Evolutionary conservation across 2,797 vertebrate genomes (phyloP).

Genomic region (Hybognathus amarus): DNA sequence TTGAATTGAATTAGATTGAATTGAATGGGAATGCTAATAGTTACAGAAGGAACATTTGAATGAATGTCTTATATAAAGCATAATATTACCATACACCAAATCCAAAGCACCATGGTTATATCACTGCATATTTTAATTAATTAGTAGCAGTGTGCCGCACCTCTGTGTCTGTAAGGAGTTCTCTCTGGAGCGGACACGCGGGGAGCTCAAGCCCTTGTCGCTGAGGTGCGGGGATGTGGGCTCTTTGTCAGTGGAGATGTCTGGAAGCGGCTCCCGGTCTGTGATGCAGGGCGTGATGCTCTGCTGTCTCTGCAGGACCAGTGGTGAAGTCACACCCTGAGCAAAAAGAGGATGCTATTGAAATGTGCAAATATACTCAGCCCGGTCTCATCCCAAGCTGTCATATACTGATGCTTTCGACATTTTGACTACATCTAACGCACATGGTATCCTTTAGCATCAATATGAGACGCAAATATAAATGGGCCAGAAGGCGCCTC

Average conservation of each 20-base stretch:
- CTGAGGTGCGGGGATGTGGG: slow-evolving; percentile 67
- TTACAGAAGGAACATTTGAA: not conserved
- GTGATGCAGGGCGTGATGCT: slow-evolving; percentile 77
- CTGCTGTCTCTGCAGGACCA: slow-evolving; percentile 69
- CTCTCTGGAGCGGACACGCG: slow-evolving; percentile 44
- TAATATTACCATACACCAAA: not conserved
- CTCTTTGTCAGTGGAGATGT: slow-evolving; percentile 71
- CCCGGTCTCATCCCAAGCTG: no score
- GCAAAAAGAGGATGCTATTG: not conserved
- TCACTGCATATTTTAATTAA: not conserved
- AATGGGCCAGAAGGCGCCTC: no score
- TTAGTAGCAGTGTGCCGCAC: slow-evolving; percentile 21
- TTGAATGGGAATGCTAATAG: not conserved
- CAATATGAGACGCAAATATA: no score
- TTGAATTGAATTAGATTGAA: no score
- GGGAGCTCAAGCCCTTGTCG: slow-evolving; percentile 68
- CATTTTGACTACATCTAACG: no score
- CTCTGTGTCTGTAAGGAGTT: slow-evolving; percentile 68
- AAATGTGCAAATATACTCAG: not conserved
- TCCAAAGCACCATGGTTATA: not conserved
- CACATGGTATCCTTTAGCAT: no score
- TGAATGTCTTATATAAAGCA: not conserved
- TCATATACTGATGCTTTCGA: no score
- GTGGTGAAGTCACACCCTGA: slow-evolving; percentile 72
- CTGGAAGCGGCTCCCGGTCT: slow-evolving; percentile 73